Percentiles rank a stretch among this genome's conserved stretches.
These are phyloP conservation scores for Sympetrum striolatum DNA, from an alignment of 2,888 invertebrate species.

Conservation along the genomic window DNA sequence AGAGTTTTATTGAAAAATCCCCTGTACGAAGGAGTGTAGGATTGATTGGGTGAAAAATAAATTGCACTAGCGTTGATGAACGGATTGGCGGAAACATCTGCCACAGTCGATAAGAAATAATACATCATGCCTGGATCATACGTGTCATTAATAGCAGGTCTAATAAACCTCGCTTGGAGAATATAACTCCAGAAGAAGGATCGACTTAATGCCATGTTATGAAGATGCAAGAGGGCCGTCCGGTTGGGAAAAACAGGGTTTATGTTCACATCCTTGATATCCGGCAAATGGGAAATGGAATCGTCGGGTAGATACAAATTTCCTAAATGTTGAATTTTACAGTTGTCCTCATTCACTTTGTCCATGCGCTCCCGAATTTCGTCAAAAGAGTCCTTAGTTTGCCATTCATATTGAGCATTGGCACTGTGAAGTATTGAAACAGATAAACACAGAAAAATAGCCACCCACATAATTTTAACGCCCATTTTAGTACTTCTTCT, in stretches of 20 bases:
- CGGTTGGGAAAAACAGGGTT: constrained; percentile 95
- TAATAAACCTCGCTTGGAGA: constrained; percentile 85
- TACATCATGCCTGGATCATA: constrained; percentile 99
- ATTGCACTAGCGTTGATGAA: constrained; percentile 91
- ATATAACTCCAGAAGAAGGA: constrained; percentile 97
- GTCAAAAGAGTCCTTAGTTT: constrained; percentile 87
- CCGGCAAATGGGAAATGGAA: constrained; percentile 88
- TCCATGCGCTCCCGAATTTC: constrained; percentile 85
- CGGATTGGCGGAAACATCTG: constrained; percentile 92
- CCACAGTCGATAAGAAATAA: constrained; percentile 91
- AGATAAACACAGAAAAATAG: not conserved
- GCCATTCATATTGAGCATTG: constrained; percentile 91
- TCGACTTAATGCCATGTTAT: constrained; percentile 95
- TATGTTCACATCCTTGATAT: constrained; percentile 91
- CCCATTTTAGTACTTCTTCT: not conserved
- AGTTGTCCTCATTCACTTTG: constrained; percentile 85
- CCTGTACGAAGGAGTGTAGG: constrained; percentile 91
- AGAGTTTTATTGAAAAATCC: constrained; percentile 97
- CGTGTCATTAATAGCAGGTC: constrained; percentile 89
- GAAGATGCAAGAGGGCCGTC: constrained; percentile 89
- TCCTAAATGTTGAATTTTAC: constrained; percentile 83
- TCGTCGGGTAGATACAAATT: constrained; percentile 85
- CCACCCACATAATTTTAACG: not conserved
- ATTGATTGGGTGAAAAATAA: constrained; percentile 92
- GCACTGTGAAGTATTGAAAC: constrained; percentile 61